phyloP scores from a whole-genome alignment of 64 coral and sea anemone species.

The Anthopleura sola region DNA sequence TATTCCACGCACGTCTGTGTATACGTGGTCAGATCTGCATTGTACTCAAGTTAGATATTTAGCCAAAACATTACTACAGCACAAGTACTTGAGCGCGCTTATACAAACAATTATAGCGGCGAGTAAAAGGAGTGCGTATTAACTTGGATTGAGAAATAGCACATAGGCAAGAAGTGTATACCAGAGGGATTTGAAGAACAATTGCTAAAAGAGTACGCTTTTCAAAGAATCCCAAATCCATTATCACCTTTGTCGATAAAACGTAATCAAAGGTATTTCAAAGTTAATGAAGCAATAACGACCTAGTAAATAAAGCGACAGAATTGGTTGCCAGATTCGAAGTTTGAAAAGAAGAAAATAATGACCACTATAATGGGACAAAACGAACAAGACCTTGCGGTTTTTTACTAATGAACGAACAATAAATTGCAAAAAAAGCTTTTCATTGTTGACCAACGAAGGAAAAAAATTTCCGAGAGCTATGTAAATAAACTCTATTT shows the following conservation, averaged over 20 bases:
- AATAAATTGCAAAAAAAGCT: background rate
- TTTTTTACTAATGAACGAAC: background rate
- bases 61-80: background rate
- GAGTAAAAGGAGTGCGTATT: background rate
- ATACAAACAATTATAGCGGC: background rate
- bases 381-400: background rate
- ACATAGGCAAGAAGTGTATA: background rate
- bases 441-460: background rate
- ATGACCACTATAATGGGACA: background rate
- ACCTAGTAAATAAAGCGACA: background rate
- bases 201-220: background rate
- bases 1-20: background rate
- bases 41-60: background rate
- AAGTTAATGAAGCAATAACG: background rate
- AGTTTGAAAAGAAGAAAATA: background rate
- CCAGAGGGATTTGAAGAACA: background rate
- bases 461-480: background rate
- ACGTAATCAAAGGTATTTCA: background rate
- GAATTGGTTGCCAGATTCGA: background rate
- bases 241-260: background rate
- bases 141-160: constrained; percentile 1
- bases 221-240: background rate
- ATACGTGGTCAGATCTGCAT: background rate
- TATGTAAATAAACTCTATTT: background rate
- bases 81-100: constrained; percentile 8